Conservation (phyloP, 2,888 invertebrate genomes). For the Leucania comma region DNA sequence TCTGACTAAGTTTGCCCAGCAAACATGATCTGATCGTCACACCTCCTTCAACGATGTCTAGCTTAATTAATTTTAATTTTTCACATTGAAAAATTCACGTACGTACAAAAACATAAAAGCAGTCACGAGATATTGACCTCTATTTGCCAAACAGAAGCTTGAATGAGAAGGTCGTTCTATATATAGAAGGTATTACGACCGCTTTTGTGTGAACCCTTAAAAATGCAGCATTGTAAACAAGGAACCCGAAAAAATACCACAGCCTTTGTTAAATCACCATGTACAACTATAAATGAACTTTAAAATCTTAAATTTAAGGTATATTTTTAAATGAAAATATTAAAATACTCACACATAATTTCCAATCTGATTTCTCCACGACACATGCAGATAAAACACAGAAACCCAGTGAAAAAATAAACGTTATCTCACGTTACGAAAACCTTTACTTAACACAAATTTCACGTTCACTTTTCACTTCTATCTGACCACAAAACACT, state of each 20-base stretch:
- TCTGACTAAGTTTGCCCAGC: no score
- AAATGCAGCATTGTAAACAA: slow-evolving; percentile 48
- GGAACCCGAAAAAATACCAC: slow-evolving; percentile 25
- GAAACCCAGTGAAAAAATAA: slow-evolving; percentile 60
- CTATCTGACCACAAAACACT: slow-evolving; percentile 27
- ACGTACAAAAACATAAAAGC: slow-evolving; percentile 1
- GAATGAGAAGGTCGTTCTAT: slow-evolving; percentile 19
- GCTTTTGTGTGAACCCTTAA: slow-evolving; percentile 14
- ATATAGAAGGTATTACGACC: slow-evolving; percentile 12
- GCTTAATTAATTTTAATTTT: background rate
- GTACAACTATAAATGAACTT: background rate
- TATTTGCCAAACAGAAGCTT: slow-evolving; percentile 4
- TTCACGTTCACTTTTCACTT: slow-evolving; percentile 51
- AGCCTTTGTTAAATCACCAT: slow-evolving; percentile 24
- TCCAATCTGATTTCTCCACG: slow-evolving; percentile 55
- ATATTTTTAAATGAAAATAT: slow-evolving; percentile 46
- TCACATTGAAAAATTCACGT: no score
- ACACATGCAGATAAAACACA: slow-evolving; percentile 64
- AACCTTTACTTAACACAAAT: slow-evolving; percentile 46
- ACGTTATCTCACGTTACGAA: slow-evolving; percentile 63
- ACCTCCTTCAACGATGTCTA: background rate
- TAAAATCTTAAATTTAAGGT: background rate
- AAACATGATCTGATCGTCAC: no score
- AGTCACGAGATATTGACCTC: slow-evolving; percentile 14
- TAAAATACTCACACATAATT: slow-evolving; percentile 66